These are phyloP conservation scores for Mercenaria mercenaria DNA, from an alignment of 1,140 invertebrate species.

Conservation along the genomic window DNA sequence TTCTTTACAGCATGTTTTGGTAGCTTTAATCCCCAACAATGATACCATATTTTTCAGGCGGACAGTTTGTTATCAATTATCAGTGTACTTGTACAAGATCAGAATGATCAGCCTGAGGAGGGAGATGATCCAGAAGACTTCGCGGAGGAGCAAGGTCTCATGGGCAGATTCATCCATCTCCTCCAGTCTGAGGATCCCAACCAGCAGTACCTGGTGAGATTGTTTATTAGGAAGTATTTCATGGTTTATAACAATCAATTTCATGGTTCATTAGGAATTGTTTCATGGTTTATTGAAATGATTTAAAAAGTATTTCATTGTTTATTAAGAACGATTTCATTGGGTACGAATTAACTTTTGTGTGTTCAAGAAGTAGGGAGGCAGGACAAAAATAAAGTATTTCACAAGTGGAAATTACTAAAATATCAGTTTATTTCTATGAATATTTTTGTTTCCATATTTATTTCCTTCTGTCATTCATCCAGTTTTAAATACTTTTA, in stretches of 20 bases:
- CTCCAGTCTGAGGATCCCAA: constrained; percentile 92
- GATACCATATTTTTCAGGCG: too few relatives aligned
- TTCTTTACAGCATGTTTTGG: too few relatives aligned
- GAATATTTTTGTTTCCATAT: too few relatives aligned
- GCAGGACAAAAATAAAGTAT: too few relatives aligned
- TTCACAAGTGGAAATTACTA: too few relatives aligned
- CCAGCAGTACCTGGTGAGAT: constrained; percentile 93
- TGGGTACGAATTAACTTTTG: too few relatives aligned
- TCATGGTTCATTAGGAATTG: neutral
- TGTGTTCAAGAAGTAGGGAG: too few relatives aligned
- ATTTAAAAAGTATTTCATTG: neutral
- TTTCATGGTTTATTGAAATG: neutral
- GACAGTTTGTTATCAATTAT: constrained; percentile 93
- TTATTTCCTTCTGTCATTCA: too few relatives aligned
- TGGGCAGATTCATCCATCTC: constrained; percentile 96
- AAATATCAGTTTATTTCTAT: too few relatives aligned
- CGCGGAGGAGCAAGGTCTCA: constrained; percentile 97
- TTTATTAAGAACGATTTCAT: too few relatives aligned
- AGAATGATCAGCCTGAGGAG: constrained; percentile 90
- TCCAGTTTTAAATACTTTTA: too few relatives aligned
- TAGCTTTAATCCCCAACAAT: too few relatives aligned
- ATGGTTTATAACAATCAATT: neutral
- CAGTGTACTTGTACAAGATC: constrained; percentile 95
- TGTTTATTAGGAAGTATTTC: neutral
- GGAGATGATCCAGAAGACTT: constrained; percentile 97